Base-by-base conservation (phyloP, 1,140 invertebrate species). In the Drosophila ogumai region DNA sequence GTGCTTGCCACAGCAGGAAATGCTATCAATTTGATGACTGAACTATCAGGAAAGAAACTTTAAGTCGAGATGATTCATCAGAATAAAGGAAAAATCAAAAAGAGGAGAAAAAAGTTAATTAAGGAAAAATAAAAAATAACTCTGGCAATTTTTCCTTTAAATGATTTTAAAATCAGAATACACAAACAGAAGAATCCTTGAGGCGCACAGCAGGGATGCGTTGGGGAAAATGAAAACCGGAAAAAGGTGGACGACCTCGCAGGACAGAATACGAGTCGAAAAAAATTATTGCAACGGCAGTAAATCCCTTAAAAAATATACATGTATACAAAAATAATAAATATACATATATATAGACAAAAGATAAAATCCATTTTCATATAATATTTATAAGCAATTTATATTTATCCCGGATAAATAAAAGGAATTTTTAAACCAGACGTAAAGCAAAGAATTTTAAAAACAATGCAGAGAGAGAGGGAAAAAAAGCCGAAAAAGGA, bases 211-310 rank as follows among this genome's bases (percentile, higher is more conserved):
- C 22, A 47, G 44, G 58, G 28, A 75, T 31, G 54, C 22, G 56
- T 55, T 58, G 72, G 56, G 34, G 36, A 71, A 78, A 71, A 22
- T 5, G 49, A 68, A 69, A 69, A 47, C 65, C 41, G 49, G 50
- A 79, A 81, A 80, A 81, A 88, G 85, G 85, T 90, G 32, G 65
- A 90, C 85, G 85, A 88, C 85, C 85, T 81, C 63, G 38, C 38
- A 17, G 9, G 0, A 47, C 72, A 61, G 59, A 66, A 72, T 76
- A 72, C 76, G 57, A 58, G 43, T 25, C 15, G 46, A 41, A 55
- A 46, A 73, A 15, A 57, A 19, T 1, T 12, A 41, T 31, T 50
- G 10, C 22, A 32, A 8, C 6, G 10, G 0, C 8, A 56, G 10
- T 12, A 40, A 38, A n/a, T 31, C 13, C 19, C 6, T 15, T 25